These are phyloP conservation scores for Centroberyx gerrardi DNA, from an alignment of 2,797 vertebrate genomes.

Conservation along the genomic window DNA sequence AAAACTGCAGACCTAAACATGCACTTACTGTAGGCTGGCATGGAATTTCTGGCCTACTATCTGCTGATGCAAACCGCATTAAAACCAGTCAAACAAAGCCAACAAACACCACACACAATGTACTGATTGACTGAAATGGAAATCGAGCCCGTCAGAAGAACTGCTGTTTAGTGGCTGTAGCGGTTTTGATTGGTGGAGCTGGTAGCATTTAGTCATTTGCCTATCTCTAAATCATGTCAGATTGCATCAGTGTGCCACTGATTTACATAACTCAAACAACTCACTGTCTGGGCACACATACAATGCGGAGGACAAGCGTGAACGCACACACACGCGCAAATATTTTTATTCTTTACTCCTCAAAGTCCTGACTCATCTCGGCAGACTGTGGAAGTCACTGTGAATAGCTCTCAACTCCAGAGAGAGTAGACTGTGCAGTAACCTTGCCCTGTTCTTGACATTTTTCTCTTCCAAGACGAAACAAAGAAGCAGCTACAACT, in stretches of 20 bases:
- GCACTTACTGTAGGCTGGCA: too few relatives aligned
- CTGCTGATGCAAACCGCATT: not conserved
- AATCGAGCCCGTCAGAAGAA: not conserved
- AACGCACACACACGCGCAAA: conserved; percentile 15
- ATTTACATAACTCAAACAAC: conserved; percentile 8
- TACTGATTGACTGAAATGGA: not conserved
- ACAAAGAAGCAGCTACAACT: conserved; percentile 34
- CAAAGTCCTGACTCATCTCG: conserved; percentile 52
- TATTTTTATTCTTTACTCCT: conserved; percentile 38
- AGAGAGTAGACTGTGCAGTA: conserved; percentile 3
- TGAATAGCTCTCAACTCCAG: conserved; percentile 35
- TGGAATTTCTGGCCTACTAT: not conserved
- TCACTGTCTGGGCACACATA: not conserved
- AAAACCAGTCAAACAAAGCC: not conserved
- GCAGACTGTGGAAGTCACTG: conserved; percentile 32
- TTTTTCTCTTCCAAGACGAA: conserved; percentile 33
- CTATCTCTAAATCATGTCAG: not conserved
- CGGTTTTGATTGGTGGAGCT: not conserved
- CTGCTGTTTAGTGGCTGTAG: not conserved
- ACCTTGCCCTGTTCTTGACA: conserved; percentile 43
- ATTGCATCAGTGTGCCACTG: conserved; percentile 5
- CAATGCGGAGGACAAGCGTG: conserved; percentile 1
- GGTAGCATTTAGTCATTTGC: not conserved
- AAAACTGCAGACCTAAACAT: too few relatives aligned
- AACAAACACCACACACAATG: not conserved